These are phyloP conservation scores for Asteroscopus sphinx DNA, from an alignment of 2,888 invertebrate species.

Conservation along the genomic window DNA sequence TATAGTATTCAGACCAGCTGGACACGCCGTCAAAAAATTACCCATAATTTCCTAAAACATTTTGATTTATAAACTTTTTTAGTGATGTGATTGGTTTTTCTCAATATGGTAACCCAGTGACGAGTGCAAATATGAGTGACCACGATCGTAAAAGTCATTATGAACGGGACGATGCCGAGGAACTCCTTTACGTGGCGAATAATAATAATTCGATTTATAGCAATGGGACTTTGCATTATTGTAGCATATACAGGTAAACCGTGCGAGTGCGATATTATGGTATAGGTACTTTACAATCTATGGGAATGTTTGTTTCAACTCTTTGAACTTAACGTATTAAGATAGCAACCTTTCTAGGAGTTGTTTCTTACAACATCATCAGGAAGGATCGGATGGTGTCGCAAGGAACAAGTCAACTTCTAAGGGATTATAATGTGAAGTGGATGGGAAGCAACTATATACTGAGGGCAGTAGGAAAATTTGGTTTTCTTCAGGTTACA, in stretches of 20 bases:
- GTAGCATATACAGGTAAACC: conserved; percentile 87
- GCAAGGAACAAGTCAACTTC: neutral
- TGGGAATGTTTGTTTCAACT: neutral
- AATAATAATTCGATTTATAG: conserved; percentile 88
- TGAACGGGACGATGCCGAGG: conserved; percentile 77
- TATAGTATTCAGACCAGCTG: conserved; percentile 72
- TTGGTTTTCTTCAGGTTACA: neutral
- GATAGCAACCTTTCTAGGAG: neutral
- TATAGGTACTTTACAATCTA: conserved; percentile 1
- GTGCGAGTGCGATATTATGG: neutral
- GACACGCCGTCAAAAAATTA: conserved; percentile 58
- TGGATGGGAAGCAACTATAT: neutral
- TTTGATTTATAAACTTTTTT: conserved; percentile 44
- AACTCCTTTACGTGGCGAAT: conserved; percentile 78
- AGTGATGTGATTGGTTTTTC: conserved; percentile 58
- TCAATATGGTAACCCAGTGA: conserved; percentile 57
- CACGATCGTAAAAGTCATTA: conserved; percentile 77
- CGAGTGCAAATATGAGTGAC: conserved; percentile 79
- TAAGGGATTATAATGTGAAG: neutral
- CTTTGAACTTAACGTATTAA: conserved; percentile 6
- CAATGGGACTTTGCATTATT: conserved; percentile 90
- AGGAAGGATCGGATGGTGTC: neutral
- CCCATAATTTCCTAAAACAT: conserved; percentile 29
- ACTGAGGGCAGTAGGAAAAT: neutral
- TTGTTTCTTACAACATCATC: neutral